phyloP scores from a whole-genome alignment of 2,888 invertebrate genomes.

The Hedya salicella region DNA sequence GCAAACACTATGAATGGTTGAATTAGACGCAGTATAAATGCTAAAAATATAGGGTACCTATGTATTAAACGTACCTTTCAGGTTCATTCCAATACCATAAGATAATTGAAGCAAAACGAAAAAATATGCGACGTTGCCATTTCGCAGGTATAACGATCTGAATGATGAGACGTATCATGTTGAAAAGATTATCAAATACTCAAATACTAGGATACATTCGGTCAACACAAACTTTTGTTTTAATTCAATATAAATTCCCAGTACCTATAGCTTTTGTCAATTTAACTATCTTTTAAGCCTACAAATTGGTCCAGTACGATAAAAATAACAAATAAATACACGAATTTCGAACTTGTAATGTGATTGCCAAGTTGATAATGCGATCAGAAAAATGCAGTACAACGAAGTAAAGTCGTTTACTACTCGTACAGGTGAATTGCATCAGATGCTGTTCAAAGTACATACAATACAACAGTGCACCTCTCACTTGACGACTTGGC shows the following conservation, averaged over 20 bases:
- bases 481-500: constrained; percentile 39
- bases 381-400: constrained; percentile 61
- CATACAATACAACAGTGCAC: constrained; percentile 21
- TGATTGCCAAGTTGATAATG: constrained; percentile 31
- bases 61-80: too few species aligned
- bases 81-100: too few species aligned
- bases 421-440: constrained; percentile 68
- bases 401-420: constrained; percentile 66
- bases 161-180: too few species aligned
- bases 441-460: constrained; percentile 53
- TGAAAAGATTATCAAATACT: too few species aligned
- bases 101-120: too few species aligned
- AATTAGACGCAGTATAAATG: too few species aligned
- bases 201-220: too few species aligned
- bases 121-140: too few species aligned
- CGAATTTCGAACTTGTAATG: not conserved
- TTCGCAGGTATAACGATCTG: too few species aligned
- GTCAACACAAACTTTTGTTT: too few species aligned
- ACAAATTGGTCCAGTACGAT: not conserved
- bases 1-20: too few species aligned
- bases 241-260: not conserved
- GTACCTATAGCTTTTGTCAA: not conserved
- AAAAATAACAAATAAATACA: not conserved
- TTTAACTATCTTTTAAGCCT: not conserved
- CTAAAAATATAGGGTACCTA: too few species aligned